A percentile compares a stretch with the other conserved stretches of the same genome.
Conservation (phyloP, 2,888 invertebrate species). For the Lamellibrachia columna region DNA sequence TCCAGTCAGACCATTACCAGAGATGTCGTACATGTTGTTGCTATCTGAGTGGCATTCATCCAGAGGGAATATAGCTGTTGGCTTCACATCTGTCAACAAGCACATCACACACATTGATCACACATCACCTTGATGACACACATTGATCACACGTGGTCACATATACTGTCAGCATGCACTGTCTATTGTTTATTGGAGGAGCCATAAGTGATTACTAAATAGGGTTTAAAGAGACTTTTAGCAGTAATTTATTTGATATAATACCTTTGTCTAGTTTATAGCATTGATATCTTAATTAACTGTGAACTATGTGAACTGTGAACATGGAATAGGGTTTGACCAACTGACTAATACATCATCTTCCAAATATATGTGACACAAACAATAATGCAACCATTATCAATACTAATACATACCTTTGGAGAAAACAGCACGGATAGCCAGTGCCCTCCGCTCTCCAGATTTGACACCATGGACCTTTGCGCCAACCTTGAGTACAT, state of each 20-base stretch:
- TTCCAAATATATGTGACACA: too few relatives aligned
- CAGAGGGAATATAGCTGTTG: constrained; percentile 30
- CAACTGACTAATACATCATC: too few relatives aligned
- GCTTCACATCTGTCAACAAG: constrained; percentile 16
- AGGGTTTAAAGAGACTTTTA: neutral
- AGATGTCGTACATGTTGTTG: constrained; percentile 23
- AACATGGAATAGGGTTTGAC: neutral
- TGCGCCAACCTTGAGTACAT: constrained; percentile 13
- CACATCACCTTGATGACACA: too few relatives aligned
- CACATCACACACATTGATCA: neutral
- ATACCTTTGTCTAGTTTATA: neutral
- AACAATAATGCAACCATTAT: neutral
- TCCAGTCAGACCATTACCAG: constrained; percentile 6
- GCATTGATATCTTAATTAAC: neutral
- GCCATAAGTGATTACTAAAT: neutral
- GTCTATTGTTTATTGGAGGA: neutral
- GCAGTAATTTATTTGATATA: neutral
- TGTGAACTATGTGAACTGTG: neutral
- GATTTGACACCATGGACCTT: neutral
- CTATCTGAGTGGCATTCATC: constrained; percentile 31
- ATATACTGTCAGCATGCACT: neutral
- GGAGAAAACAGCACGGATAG: neutral
- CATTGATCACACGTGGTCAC: neutral
- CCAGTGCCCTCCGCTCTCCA: neutral
- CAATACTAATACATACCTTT: neutral